Evolutionary conservation across 2,888 invertebrate genomes (phyloP).

Genomic region (Rhyacophila evoluta): DNA sequence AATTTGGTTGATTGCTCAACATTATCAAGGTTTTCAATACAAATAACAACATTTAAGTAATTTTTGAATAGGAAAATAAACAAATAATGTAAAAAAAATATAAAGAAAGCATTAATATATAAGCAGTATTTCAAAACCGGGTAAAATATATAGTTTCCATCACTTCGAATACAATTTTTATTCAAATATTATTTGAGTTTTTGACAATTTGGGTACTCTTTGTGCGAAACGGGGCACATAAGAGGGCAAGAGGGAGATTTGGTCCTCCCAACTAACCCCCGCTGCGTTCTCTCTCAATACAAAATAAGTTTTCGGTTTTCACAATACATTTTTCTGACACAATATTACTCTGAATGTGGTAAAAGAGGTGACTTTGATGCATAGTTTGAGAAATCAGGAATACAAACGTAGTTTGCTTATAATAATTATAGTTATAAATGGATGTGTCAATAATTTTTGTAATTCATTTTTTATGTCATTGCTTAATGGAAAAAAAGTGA

Average conservation of each 20-base stretch:
- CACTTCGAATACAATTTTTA: slow-evolving; percentile 33
- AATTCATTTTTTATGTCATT: no score
- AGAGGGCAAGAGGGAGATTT: slow-evolving; percentile 28
- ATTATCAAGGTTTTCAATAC: no score
- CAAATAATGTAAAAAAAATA: no score
- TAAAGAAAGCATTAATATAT: no score
- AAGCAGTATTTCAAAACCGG: neutral
- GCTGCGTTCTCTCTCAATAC: slow-evolving; percentile 50
- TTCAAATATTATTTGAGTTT: slow-evolving; percentile 48
- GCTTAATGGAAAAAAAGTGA: no score
- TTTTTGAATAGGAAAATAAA: no score
- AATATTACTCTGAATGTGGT: slow-evolving; percentile 50
- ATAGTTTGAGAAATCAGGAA: slow-evolving; percentile 39
- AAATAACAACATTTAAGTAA: no score
- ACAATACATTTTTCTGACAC: slow-evolving; percentile 55
- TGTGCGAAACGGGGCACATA: slow-evolving; percentile 23
- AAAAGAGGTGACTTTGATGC: slow-evolving; percentile 49
- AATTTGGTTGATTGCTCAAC: no score
- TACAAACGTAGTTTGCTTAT: no score
- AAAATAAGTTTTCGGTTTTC: slow-evolving; percentile 55
- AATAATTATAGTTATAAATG: no score
- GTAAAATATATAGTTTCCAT: slow-evolving; percentile 2
- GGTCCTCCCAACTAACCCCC: slow-evolving; percentile 45
- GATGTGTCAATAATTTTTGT: no score
- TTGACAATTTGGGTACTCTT: slow-evolving; percentile 15